Percentiles rank a stretch among this genome's conserved stretches.
phyloP scores from a whole-genome alignment of 2,888 invertebrate species.

The Orthosia gracilis region DNA sequence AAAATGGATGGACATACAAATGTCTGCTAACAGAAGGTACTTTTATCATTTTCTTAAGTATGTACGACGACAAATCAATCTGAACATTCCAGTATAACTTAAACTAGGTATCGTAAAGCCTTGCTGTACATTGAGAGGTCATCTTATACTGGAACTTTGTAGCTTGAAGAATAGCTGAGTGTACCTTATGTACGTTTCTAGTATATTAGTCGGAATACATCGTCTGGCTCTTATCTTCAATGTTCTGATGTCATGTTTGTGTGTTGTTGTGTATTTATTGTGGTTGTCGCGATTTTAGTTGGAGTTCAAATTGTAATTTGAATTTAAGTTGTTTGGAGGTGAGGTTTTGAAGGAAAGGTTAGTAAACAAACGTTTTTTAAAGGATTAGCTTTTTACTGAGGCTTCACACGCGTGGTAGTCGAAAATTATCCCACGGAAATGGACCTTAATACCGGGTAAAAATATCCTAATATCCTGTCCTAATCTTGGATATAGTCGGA shows the following conservation, averaged over 20 bases:
- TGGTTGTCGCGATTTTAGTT: slow-evolving; percentile 41
- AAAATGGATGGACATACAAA: slow-evolving; percentile 69
- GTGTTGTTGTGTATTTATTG: slow-evolving; percentile 49
- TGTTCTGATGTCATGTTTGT: slow-evolving; percentile 61
- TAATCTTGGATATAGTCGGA: no score
- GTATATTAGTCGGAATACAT: slow-evolving; percentile 56
- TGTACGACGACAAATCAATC: neutral
- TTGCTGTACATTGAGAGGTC: neutral
- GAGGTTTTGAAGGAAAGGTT: neutral
- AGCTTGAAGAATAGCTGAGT: neutral
- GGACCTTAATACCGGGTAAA: no score
- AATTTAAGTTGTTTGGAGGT: slow-evolving; percentile 8
- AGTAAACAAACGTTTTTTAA: neutral
- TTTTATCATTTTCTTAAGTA: slow-evolving; percentile 65
- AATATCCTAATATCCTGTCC: no score
- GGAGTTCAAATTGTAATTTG: slow-evolving; percentile 34
- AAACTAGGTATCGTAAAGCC: neutral
- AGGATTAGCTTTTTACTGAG: no score
- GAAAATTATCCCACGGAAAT: no score
- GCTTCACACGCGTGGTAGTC: no score
- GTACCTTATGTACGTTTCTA: slow-evolving; percentile 21
- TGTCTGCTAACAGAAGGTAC: slow-evolving; percentile 62
- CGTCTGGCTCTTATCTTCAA: slow-evolving; percentile 67
- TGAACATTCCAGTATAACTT: neutral
- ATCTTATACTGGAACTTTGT: neutral